Evolutionary conservation across 1,140 invertebrate genomes (phyloP).

Genomic region (Dolichoris vasculosae): DNA sequence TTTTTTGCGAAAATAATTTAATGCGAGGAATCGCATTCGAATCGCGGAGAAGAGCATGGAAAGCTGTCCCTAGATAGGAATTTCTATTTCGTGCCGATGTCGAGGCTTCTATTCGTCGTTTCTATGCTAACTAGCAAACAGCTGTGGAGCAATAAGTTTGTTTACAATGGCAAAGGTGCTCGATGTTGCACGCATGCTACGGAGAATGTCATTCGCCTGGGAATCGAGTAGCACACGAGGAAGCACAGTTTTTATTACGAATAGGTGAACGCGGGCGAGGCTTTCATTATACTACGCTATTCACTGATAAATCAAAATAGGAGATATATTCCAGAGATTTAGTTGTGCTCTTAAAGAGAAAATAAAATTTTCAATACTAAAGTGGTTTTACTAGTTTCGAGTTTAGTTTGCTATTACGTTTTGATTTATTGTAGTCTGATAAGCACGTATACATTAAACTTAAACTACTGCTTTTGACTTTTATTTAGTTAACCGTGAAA

Average conservation of each 20-base stretch:
- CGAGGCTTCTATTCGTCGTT: slow-evolving; percentile 18
- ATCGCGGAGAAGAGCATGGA: slow-evolving; percentile 43
- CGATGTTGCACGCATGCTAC: slow-evolving; percentile 22
- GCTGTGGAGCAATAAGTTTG: slow-evolving; percentile 36
- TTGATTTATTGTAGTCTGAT: not conserved
- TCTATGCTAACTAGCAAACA: slow-evolving; percentile 22
- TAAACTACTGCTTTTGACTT: too few relatives aligned
- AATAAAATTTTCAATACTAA: not conserved
- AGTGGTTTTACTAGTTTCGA: not conserved
- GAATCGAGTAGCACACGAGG: not conserved
- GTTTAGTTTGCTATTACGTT: not conserved
- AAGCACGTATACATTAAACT: too few relatives aligned
- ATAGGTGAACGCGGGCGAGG: not conserved
- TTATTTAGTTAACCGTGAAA: too few relatives aligned
- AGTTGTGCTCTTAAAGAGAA: not conserved
- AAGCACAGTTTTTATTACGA: not conserved
- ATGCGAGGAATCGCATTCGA: slow-evolving; percentile 15
- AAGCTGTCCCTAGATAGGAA: slow-evolving; percentile 33
- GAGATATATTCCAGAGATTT: not conserved
- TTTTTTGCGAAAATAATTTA: not conserved
- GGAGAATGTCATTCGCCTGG: not conserved
- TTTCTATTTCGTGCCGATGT: not conserved
- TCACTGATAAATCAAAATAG: not conserved
- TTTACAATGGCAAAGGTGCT: slow-evolving; percentile 16
- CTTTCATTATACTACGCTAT: not conserved